A percentile compares a stretch with the other conserved stretches of the same genome.
These are phyloP conservation scores for Cololabis saira DNA, from an alignment of 2,113 vertebrate genomes.

Conservation along the genomic window DNA sequence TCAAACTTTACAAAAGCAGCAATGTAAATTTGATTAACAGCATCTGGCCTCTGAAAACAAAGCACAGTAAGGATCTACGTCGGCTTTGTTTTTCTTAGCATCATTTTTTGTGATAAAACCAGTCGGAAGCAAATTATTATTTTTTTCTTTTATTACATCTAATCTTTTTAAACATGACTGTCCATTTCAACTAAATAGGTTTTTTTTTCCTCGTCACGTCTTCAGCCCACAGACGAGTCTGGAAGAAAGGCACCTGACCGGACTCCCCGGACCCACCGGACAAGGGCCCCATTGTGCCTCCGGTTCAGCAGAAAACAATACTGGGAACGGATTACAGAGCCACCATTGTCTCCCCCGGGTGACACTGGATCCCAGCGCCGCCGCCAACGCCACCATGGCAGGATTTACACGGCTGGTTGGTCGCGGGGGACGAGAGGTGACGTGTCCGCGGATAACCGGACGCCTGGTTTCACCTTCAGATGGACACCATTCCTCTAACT, in stretches of 20 bases:
- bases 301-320: conserved; percentile 61
- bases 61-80: no score
- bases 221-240: conserved; percentile 11
- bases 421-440: conserved; percentile 53
- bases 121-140: no score
- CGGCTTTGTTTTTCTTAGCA: no score
- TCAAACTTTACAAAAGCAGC: no score
- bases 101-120: no score
- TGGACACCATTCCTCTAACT: no score
- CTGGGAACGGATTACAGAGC: conserved; percentile 67
- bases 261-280: conserved; percentile 28
- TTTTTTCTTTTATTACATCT: no score
- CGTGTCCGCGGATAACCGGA: neutral
- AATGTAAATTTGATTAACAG: no score
- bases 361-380: conserved; percentile 68
- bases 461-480: no score
- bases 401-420: conserved; percentile 48
- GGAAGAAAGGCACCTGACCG: conserved; percentile 71
- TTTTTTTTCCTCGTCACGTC: neutral
- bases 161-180: no score
- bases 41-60: no score
- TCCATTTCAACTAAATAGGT: neutral
- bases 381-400: conserved; percentile 31
- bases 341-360: conserved; percentile 69
- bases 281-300: conserved; percentile 76